Evolutionary conservation across 2,888 invertebrate species (phyloP), one percentile per base, ranked within the genome.

Genomic region (Agonopterix heracliana): DNA sequence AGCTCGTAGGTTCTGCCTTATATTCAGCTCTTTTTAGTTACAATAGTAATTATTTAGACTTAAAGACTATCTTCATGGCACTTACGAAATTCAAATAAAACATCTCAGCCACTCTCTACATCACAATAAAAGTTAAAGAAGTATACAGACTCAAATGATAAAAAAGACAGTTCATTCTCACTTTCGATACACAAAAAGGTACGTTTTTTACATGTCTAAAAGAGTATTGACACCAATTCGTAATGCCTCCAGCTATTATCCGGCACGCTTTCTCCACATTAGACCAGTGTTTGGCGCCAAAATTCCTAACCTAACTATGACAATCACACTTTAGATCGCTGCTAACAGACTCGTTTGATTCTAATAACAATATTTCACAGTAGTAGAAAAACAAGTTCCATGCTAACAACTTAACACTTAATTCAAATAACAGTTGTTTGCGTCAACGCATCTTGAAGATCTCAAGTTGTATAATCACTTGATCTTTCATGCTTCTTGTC

Each of bases 271-370:
- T 85, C 84, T 71, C 81, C 57, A 54, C 58, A 66, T 65, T 65
- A 64, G 53, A 54, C 49, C 53, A 57, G 54, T 55, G 54, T 68
- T 74, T 74, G 85, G 84, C 84, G 84, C 83, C 82, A 81, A 83
- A 83, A 83, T 78, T 81, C 81, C 70, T 74, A 71, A 69, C 68
- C 66, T 70, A 60, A 67, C 76, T 68, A 71, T 63, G 64, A 71
- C 64, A 63, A 36, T 35, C 48, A 41, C 48, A 41, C 36, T 34
- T 45, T 44, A 46, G 36, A 52, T 49, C 41, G 9, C n/a, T 10
- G 9, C 44, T 34, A 12, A 41, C 41, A 9, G 41, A 9, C 41
- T 41, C 11, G 13, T 12, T 41, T 12, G 10, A n/a, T 38, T 38
- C 38, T 38, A 38, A 26, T 38, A n/a, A 10, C 10, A 38, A 38